A percentile compares a stretch with the other conserved stretches of the same genome.
These are phyloP conservation scores for Ceratoteleas bidentatus DNA, from an alignment of 1,140 invertebrate species.

Conservation along the genomic window DNA sequence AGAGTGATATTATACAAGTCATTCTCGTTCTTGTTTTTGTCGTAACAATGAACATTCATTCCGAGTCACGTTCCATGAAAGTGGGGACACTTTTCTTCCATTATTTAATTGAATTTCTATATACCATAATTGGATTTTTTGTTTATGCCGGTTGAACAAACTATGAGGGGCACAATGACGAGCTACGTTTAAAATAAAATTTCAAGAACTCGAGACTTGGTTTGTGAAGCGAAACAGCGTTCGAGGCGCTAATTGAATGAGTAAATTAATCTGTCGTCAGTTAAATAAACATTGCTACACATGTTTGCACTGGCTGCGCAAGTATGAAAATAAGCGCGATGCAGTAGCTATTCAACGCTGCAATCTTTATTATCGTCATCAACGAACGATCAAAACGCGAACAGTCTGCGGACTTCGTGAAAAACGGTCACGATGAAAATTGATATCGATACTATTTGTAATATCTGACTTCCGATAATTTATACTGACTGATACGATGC, in stretches of 20 bases:
- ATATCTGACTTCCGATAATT: no score
- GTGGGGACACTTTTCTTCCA: neutral
- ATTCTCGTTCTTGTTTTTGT: slow-evolving; percentile 7
- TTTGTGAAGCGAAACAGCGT: neutral
- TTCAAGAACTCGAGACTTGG: neutral
- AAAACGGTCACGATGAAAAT: slow-evolving; percentile 18
- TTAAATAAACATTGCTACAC: slow-evolving; percentile 24
- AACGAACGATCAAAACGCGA: slow-evolving; percentile 4
- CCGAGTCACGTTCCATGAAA: neutral
- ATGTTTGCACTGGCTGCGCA: neutral
- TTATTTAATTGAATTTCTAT: slow-evolving; percentile 19
- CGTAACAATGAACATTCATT: neutral
- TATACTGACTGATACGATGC: no score
- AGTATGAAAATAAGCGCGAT: slow-evolving; percentile 20
- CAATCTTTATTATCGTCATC: slow-evolving; percentile 19
- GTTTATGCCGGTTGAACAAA: neutral
- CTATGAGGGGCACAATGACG: neutral
- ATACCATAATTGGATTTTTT: slow-evolving; percentile 1
- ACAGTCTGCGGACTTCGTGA: slow-evolving; percentile 5
- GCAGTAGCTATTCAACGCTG: slow-evolving; percentile 10
- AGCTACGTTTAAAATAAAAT: slow-evolving; percentile 2
- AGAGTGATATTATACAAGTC: slow-evolving; percentile 14
- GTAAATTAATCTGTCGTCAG: slow-evolving; percentile 17
- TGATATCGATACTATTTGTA: slow-evolving; percentile 7
- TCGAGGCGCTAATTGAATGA: slow-evolving; percentile 13